Evolutionary conservation across 2,797 vertebrate species (phyloP), one percentile per base, ranked within the genome.

Genomic region (Taenioides sp.): DNA sequence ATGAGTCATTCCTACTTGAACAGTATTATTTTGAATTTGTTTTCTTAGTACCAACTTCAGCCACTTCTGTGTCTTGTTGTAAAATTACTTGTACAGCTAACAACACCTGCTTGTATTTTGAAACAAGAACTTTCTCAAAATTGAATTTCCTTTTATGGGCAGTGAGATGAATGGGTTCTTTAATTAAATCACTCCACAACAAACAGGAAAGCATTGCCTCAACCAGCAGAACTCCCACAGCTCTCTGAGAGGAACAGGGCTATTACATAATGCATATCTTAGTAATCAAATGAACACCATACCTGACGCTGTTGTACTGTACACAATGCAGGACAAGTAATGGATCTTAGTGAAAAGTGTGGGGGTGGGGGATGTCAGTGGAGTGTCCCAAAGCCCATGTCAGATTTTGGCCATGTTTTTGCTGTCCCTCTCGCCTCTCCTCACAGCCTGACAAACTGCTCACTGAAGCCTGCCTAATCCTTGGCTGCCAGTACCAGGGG

Each of bases 391-490:
- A 67, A 81, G 77, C 80, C 89, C 85, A 91, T 90, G 86, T 90
- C 90, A 87, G 78, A 83, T 77, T 90, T 86, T 91, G 84, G 88
- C 70, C 12, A 69, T 58, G 72, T 76, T 82, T 82, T 77, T 74
- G 78, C 72, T 54, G 50, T 86, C 83, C 83, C 86, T 77, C 59
- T 80, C 85, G 80, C 83, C 79, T 85, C 85, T 85, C 80, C 87
- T 86, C 76, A 37, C 81, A 86, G 87, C 85, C 91, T 90, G 92
- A 92, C 88, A 91, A 91, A 92, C 87, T 82, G 92, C 86, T 89
- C 86, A 70, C 79, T 86, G 88, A 86, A 91, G 92, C 89, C 74
- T 69, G 67, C 79, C 84, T 93, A 93, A 94, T 94, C 92, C 92
- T 69, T 77, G 73, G 82, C 86, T 83, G 85, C 86, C 77, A 71